Percentiles rank a stretch among this genome's conserved stretches.
These are phyloP conservation scores for Falco punctatus DNA, from an alignment of 2,113 vertebrate genomes.

Conservation along the genomic window DNA sequence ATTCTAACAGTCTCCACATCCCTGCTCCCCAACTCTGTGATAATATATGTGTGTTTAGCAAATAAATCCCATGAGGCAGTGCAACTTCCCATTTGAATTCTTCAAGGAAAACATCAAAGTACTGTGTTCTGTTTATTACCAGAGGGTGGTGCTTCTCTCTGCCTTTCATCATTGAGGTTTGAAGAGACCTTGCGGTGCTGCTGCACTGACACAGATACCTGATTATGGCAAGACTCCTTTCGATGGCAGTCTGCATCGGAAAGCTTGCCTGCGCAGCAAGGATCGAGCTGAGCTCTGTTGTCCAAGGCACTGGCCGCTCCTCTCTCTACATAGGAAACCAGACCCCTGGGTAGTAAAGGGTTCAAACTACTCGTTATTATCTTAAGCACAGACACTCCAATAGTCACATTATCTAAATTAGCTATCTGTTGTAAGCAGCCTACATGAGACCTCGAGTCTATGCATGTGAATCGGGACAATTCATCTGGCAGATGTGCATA, in stretches of 20 bases:
- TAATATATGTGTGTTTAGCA: neutral
- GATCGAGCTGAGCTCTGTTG: neutral
- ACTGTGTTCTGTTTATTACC: neutral
- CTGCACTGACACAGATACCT: neutral
- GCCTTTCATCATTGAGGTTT: neutral
- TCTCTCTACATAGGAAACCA: neutral
- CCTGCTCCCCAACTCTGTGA: neutral
- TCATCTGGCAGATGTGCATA: neutral
- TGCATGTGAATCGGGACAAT: neutral
- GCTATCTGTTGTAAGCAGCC: neutral
- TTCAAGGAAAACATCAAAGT: neutral
- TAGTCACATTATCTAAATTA: neutral
- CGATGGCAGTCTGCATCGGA: neutral
- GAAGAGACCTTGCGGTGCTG: neutral
- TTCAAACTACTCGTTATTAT: neutral
- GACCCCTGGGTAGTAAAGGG: neutral
- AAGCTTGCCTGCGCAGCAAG: neutral
- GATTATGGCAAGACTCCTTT: neutral
- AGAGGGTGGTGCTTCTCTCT: neutral
- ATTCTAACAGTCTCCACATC: neutral
- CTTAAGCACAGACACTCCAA: neutral
- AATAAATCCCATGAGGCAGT: neutral
- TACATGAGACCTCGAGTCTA: fast-evolving
- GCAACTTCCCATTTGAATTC: neutral
- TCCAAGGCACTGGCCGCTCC: neutral